Percentiles rank a stretch among this genome's conserved stretches.
These are phyloP conservation scores for Byasa hedistus DNA, from an alignment of 2,888 invertebrate genomes.

Conservation along the genomic window DNA sequence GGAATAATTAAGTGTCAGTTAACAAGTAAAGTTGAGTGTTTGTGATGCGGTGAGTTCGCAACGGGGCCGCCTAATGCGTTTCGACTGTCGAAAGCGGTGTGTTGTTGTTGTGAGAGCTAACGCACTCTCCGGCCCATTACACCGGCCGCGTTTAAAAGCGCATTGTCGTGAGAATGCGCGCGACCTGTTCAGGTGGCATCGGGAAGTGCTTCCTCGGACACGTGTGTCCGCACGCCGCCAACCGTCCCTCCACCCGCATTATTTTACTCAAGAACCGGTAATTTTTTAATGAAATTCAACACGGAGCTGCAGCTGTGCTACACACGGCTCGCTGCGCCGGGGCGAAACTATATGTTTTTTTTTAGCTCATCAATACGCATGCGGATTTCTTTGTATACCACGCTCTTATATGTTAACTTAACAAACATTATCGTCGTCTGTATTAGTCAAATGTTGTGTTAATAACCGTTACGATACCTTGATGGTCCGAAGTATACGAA, in stretches of 20 bases:
- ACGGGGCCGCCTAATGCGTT: slow-evolving; percentile 11
- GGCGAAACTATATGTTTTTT: slow-evolving; percentile 57
- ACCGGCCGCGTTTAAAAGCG: slow-evolving; percentile 50
- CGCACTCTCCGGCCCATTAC: slow-evolving; percentile 47
- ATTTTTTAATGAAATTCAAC: slow-evolving; percentile 73
- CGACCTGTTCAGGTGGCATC: slow-evolving; percentile 58
- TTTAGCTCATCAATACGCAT: slow-evolving; percentile 50
- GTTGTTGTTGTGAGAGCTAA: too few relatives aligned
- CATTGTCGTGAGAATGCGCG: slow-evolving; percentile 65
- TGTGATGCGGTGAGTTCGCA: slow-evolving; percentile 13
- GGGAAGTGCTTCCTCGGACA: slow-evolving; percentile 64
- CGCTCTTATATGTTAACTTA: too few relatives aligned
- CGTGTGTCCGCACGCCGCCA: slow-evolving; percentile 60
- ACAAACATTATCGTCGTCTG: too few relatives aligned
- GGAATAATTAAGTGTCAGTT: slow-evolving; percentile 31
- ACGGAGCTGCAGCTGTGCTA: slow-evolving; percentile 70
- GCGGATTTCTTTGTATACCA: slow-evolving; percentile 41
- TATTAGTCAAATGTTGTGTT: too few relatives aligned
- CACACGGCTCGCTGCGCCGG: slow-evolving; percentile 53
- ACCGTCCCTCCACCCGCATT: slow-evolving; percentile 70
- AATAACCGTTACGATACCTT: too few relatives aligned
- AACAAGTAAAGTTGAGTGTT: not conserved
- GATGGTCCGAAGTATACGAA: too few relatives aligned
- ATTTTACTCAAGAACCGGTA: slow-evolving; percentile 68
- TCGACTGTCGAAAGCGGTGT: slow-evolving; percentile 22